phyloP scores from a whole-genome alignment of 1,140 invertebrate species.

The Drosophila prosaltans region DNA sequence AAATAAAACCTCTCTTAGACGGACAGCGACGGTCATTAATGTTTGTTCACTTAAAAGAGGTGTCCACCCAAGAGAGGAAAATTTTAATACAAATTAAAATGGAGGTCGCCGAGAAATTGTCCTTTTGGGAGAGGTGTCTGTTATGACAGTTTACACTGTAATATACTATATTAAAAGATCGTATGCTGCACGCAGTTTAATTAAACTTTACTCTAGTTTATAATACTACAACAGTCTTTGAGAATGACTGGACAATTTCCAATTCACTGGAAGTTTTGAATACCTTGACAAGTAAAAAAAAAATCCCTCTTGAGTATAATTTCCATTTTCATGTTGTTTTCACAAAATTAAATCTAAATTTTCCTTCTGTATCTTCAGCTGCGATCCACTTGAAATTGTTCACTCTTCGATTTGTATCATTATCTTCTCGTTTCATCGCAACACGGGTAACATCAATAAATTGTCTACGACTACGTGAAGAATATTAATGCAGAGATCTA shows the following conservation, averaged over 20 bases:
- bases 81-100: too few species aligned
- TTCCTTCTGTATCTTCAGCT: neutral
- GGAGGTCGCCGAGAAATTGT: too few species aligned
- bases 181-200: too few species aligned
- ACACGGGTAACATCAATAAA: slow-evolving; percentile 22
- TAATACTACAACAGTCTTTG: too few species aligned
- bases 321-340: neutral
- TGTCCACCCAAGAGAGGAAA: too few species aligned
- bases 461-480: slow-evolving; percentile 1
- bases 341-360: neutral
- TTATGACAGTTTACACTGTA: too few species aligned
- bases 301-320: neutral
- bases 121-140: too few species aligned
- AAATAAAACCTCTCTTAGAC: too few species aligned
- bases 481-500: slow-evolving; percentile 17
- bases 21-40: too few species aligned
- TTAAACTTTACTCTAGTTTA: too few species aligned
- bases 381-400: neutral
- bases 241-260: neutral
- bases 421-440: slow-evolving; percentile 1
- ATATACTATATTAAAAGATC: too few species aligned
- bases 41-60: too few species aligned
- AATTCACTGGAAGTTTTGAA: neutral
- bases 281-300: neutral
- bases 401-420: neutral